Percentiles rank a stretch among this genome's conserved stretches.
Evolutionary conservation across 1,140 invertebrate genomes (phyloP).

Genomic region (Xylocopa sonorina): DNA sequence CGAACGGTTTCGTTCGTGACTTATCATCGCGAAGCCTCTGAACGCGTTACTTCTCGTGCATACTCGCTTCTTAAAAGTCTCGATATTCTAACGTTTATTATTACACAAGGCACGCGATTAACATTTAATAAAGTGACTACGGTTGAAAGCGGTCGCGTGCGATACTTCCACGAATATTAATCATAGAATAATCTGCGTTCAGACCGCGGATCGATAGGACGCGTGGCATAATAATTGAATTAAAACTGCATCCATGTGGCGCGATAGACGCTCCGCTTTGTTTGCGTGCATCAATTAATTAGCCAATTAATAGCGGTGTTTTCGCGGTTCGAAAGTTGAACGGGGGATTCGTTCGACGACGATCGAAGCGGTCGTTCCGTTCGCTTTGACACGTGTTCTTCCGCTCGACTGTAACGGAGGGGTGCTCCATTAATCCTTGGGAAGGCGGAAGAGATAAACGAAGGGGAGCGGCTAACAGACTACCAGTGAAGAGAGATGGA

Average conservation of each 20-base stretch:
- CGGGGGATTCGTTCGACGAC: background rate
- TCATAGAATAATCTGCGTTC: background rate
- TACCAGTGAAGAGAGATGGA: background rate
- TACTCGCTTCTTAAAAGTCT: no score
- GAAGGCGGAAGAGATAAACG: conserved; percentile 35
- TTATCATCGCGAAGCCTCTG: background rate
- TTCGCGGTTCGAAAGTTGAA: conserved; percentile 3
- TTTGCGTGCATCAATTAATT: conserved; percentile 32
- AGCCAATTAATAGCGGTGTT: conserved; percentile 3
- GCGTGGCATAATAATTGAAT: conserved; percentile 12
- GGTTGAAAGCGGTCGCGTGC: background rate
- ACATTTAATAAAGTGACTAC: background rate
- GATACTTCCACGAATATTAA: background rate
- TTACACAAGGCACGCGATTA: background rate
- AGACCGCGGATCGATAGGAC: background rate
- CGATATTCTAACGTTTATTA: no score
- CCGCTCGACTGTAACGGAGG: background rate
- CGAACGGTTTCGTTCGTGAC: background rate
- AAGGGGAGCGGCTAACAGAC: background rate
- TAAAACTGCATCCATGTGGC: background rate
- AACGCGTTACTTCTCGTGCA: background rate
- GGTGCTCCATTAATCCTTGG: conserved; percentile 36
- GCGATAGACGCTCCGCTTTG: background rate
- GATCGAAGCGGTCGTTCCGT: conserved; percentile 12
- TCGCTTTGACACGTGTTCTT: background rate